phyloP scores from a whole-genome alignment of 2,113 vertebrate species.

The Actenoides lindsayi region DNA sequence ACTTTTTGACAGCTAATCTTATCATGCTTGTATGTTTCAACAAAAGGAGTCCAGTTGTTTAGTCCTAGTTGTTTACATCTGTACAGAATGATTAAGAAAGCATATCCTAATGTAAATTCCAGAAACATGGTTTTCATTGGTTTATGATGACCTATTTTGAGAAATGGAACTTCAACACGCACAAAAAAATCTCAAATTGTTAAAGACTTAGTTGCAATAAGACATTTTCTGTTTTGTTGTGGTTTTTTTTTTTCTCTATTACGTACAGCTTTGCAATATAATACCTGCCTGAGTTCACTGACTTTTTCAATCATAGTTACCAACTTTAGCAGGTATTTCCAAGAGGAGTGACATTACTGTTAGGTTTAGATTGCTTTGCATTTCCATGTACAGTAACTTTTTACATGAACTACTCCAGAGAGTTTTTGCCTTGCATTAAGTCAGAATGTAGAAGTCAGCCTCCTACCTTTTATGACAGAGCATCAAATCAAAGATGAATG shows the following conservation, averaged over 20 bases:
- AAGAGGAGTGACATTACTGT: background rate
- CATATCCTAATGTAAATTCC: background rate
- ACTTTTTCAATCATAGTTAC: background rate
- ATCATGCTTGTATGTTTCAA: background rate
- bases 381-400: background rate
- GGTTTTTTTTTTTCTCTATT: background rate
- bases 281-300: background rate
- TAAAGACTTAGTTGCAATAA: background rate
- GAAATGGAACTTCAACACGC: background rate
- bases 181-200: background rate
- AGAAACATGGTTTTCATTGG: background rate
- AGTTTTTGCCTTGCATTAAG: background rate
- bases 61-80: background rate
- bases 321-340: background rate
- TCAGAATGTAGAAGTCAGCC: background rate
- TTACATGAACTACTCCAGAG: background rate
- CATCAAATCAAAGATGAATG: background rate
- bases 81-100: background rate
- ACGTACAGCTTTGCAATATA: background rate
- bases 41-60: background rate
- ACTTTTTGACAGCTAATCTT: background rate
- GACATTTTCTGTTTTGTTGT: background rate
- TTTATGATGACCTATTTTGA: background rate
- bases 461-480: background rate
- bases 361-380: conserved; percentile 16